Conservation (phyloP, 1,140 invertebrate genomes). For the Ephestia elutella region DNA sequence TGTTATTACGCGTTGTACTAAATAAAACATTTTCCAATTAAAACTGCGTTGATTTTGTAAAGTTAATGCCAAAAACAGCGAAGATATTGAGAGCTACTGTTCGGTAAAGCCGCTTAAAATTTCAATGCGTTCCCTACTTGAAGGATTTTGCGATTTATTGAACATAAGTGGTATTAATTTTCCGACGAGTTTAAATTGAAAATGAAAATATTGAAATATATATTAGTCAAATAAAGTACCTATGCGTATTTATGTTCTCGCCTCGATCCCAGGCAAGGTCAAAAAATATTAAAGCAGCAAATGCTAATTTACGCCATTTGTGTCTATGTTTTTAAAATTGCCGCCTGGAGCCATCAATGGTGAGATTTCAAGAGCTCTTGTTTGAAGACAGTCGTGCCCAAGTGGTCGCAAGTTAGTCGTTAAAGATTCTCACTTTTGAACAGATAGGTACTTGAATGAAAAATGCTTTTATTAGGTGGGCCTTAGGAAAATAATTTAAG, state of each 20-base stretch:
- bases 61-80: neutral
- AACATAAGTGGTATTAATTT: too few species aligned
- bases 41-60: neutral
- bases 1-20: too few species aligned
- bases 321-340: too few species aligned
- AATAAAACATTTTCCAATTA: neutral
- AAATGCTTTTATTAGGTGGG: neutral
- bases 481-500: too few species aligned
- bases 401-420: conserved; percentile 10
- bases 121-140: neutral
- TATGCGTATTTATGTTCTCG: too few species aligned
- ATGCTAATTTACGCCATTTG: too few species aligned
- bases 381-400: conserved; percentile 15
- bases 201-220: too few species aligned
- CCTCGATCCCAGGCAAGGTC: too few species aligned
- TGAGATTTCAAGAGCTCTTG: neutral
- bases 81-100: neutral
- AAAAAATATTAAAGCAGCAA: too few species aligned
- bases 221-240: too few species aligned
- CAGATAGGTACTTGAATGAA: neutral
- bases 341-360: too few species aligned
- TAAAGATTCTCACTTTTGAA: neutral
- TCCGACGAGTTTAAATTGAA: neutral
- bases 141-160: neutral
- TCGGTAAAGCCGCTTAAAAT: neutral